phyloP scores from a whole-genome alignment of 2,888 invertebrate genomes.

The Sarcophaga caerulescens region DNA sequence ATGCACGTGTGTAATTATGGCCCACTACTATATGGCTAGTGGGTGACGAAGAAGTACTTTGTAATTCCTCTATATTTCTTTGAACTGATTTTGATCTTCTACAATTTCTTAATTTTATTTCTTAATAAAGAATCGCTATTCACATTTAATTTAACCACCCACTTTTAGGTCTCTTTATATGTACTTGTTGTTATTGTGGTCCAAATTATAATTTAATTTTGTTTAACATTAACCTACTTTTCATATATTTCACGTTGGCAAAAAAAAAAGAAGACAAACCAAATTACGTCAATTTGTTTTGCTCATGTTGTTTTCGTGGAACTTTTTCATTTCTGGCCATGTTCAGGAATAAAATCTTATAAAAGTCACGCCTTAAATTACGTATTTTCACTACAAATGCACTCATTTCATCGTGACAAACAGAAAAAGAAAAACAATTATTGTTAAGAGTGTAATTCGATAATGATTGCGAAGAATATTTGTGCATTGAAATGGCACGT shows the following conservation, averaged over 20 bases:
- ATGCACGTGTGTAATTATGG: too few species aligned
- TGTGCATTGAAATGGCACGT: too few species aligned
- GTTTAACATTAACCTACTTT: conserved; percentile 58
- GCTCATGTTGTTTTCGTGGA: conserved; percentile 9
- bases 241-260: not conserved
- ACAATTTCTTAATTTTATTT: too few species aligned
- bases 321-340: not conserved
- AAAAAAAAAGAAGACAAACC: conserved; percentile 36
- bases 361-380: conserved; percentile 64
- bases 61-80: too few species aligned
- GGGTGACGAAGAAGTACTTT: too few species aligned
- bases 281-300: conserved; percentile 51
- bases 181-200: not conserved
- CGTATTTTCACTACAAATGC: not conserved
- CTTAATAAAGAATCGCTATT: too few species aligned
- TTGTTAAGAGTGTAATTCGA: not conserved
- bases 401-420: not conserved
- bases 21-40: too few species aligned
- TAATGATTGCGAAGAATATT: too few species aligned
- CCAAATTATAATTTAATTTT: not conserved
- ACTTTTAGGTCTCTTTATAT: not conserved
- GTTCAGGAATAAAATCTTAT: conserved; percentile 26
- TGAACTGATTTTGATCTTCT: too few species aligned
- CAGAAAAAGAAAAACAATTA: not conserved
- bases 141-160: not conserved